Conservation (phyloP, 2,113 vertebrate genomes). For the Gambusia holbrooki region DNA sequence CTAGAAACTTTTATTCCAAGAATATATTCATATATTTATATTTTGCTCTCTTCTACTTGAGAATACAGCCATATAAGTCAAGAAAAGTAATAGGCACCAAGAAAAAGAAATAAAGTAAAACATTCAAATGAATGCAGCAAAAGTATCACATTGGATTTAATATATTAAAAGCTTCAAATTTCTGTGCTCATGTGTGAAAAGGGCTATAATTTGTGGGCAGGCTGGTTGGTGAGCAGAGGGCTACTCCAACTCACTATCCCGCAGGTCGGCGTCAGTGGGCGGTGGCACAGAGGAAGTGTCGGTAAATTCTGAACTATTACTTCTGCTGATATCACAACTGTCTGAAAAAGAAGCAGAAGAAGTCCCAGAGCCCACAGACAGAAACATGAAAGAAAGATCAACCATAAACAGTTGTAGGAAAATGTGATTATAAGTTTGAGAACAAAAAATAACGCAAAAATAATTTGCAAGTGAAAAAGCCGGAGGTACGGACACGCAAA, state of each 20-base stretch:
- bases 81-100: not conserved
- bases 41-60: not conserved
- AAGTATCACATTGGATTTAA: not conserved
- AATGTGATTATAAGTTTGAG: too few species aligned
- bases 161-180: not conserved
- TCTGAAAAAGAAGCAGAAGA: conserved; percentile 87
- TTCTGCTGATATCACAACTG: conserved; percentile 86
- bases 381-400: not conserved
- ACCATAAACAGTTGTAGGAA: too few species aligned
- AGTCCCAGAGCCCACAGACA: conserved; percentile 37
- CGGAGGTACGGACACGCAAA: not conserved
- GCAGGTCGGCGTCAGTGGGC: conserved; percentile 87
- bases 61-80: not conserved
- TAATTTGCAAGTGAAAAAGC: not conserved
- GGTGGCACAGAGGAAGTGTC: conserved; percentile 85
- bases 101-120: too few species aligned
- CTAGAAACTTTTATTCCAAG: not conserved
- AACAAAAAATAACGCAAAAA: not conserved
- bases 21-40: too few species aligned
- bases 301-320: conserved; percentile 86
- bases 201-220: conserved; percentile 38
- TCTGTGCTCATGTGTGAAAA: conserved; percentile 36
- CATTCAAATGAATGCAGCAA: not conserved
- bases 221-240: conserved; percentile 50
- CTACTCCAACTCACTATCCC: conserved; percentile 91